Conservation (phyloP, 1,140 invertebrate species). For the Drosophila kepulauana region DNA sequence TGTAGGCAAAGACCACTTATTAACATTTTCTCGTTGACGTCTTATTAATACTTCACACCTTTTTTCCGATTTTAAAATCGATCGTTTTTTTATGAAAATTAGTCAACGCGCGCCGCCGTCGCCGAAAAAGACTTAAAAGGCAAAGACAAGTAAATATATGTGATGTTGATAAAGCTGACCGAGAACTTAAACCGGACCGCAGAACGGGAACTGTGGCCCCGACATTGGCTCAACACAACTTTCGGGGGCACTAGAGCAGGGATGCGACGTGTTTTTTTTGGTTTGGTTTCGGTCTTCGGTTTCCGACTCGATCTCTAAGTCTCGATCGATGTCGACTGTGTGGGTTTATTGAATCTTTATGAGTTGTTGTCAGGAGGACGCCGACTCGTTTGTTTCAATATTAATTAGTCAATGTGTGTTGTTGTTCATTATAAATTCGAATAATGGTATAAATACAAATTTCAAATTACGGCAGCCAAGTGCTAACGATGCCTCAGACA, state of each 20-base stretch:
- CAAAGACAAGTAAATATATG: slow-evolving; percentile 39
- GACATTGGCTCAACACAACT: slow-evolving; percentile 24
- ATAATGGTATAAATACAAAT: slow-evolving; percentile 62
- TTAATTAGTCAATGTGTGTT: slow-evolving; percentile 71
- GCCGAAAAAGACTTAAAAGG: slow-evolving; percentile 41
- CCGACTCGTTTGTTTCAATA: slow-evolving; percentile 65
- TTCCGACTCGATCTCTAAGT: background rate
- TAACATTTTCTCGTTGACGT: slow-evolving; percentile 82
- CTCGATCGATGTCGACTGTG: background rate
- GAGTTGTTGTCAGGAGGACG: slow-evolving; percentile 40
- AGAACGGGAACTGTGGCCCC: slow-evolving; percentile 23
- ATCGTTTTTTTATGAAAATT: slow-evolving; percentile 82
- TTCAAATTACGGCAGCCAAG: slow-evolving; percentile 55
- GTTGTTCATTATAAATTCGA: slow-evolving; percentile 61
- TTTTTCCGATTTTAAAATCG: slow-evolving; percentile 72
- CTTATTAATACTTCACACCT: slow-evolving; percentile 84
- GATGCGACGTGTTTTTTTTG: slow-evolving; percentile 11
- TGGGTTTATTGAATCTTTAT: slow-evolving; percentile 72
- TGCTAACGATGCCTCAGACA: slow-evolving; percentile 26
- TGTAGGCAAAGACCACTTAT: slow-evolving; percentile 63
- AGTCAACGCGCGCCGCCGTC: slow-evolving; percentile 59
- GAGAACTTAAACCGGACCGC: slow-evolving; percentile 45
- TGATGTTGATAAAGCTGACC: slow-evolving; percentile 49
- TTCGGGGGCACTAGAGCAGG: slow-evolving; percentile 53
- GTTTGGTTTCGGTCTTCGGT: background rate